Conservation (phyloP, 1,140 invertebrate species). For the Pachyrhynchus sulphureomaculatus region DNA sequence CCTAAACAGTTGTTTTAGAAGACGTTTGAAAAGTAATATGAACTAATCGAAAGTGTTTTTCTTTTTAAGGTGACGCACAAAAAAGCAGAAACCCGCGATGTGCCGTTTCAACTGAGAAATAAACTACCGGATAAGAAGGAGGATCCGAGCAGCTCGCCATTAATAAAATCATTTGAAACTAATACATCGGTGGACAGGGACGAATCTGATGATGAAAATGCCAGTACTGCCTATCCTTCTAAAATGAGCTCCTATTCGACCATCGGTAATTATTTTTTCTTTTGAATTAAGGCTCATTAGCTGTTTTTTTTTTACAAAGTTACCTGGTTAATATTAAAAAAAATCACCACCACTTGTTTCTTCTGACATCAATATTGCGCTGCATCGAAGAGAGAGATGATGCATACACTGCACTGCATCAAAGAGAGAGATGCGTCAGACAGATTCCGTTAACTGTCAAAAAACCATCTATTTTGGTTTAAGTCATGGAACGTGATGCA, state of each 20-base stretch:
- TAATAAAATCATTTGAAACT: conserved; percentile 15
- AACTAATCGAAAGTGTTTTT: no score
- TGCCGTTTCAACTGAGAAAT: conserved; percentile 51
- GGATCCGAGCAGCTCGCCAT: neutral
- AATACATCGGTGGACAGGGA: conserved; percentile 42
- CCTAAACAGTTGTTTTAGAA: no score
- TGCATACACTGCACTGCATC: no score
- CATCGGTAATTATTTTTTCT: conserved; percentile 41
- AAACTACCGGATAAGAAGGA: neutral
- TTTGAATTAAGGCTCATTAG: neutral
- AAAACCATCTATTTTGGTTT: no score
- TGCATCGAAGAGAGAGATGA: no score
- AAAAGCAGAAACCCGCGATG: conserved; percentile 49
- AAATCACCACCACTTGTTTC: no score
- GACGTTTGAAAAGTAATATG: no score
- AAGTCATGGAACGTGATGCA: no score
- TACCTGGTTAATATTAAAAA: neutral
- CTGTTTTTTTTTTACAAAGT: neutral
- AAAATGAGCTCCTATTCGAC: conserved; percentile 62
- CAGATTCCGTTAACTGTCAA: no score
- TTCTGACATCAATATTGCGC: no score
- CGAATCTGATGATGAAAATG: conserved; percentile 59
- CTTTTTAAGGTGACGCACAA: conserved; percentile 56
- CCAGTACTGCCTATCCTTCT: conserved; percentile 63
- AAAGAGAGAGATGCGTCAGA: no score